Conservation (phyloP, 1,140 invertebrate species). For the Metaphire vulgaris region DNA sequence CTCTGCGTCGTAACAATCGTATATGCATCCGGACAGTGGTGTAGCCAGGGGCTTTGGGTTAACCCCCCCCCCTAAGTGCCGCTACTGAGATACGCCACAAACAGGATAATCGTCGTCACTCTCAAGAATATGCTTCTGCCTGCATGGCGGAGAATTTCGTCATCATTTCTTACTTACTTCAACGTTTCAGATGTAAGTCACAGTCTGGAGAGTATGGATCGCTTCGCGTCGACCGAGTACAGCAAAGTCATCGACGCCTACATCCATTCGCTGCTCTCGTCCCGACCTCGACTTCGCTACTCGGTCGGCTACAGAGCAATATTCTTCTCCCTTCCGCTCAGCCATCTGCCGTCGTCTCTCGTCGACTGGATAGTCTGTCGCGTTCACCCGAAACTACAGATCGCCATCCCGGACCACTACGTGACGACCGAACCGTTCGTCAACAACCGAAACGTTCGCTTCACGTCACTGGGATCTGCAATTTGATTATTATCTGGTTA, state of each 20-base stretch:
- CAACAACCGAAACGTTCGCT: neutral
- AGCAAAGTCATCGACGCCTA: constrained; percentile 8
- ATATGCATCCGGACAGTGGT: too few relatives aligned
- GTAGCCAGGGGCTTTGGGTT: too few relatives aligned
- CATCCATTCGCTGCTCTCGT: neutral
- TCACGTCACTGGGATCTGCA: neutral
- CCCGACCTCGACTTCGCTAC: neutral
- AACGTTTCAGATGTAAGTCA: constrained; percentile 1
- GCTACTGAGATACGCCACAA: too few relatives aligned
- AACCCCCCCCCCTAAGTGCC: too few relatives aligned
- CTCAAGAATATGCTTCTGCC: too few relatives aligned
- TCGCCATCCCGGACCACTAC: neutral
- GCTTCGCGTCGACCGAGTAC: neutral
- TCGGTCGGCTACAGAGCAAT: neutral
- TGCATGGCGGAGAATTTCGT: too few relatives aligned
- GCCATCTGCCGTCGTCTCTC: neutral
- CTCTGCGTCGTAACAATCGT: too few relatives aligned
- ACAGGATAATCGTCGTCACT: too few relatives aligned
- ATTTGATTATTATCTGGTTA: too few relatives aligned
- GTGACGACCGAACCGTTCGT: neutral
- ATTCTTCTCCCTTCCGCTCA: constrained; percentile 10
- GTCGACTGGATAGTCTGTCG: constrained; percentile 6
- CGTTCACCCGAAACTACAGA: neutral
- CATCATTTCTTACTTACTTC: too few relatives aligned
- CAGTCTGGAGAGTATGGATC: neutral